Base-by-base conservation (phyloP, 2,797 vertebrate genomes). In the Stomatorhinus walkeri region DNA sequence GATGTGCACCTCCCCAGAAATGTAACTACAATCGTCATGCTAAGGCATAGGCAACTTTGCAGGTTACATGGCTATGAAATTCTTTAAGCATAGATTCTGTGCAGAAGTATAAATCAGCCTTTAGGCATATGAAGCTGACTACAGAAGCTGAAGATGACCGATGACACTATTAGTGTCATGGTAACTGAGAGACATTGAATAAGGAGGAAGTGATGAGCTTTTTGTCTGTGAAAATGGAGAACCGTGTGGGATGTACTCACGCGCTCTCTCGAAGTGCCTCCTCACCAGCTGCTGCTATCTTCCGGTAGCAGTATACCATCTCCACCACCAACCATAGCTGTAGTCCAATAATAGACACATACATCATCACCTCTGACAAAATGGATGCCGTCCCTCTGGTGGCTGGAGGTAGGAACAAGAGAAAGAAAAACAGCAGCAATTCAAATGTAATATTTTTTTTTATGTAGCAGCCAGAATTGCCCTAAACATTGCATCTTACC, bases 241-340 rank as follows among this genome's bases (percentile, higher is more conserved):
- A 79, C 7, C 4, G 8, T 14, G 59, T 16, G 10, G 56, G 9
- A 2, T 3, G 52, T 48, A 96, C 97, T 97, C 93, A 98, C 97
- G 96, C 95, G 88, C 96, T 98, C 93, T 98, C 97, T 89, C 97
- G 96, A 0, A 97, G 93, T 0, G 96, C 96, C 0, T 97, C 96
- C 90, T 98, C 97, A 0, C 97, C 96, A 0, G 97, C 97, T 0
- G 96, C 96, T 0, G 97, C 92, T 0, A 98, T 97, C 94, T 98
- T 98, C 91, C 95, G 95, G 92, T 98, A 98, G 92, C 97, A 98
- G 93, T 98, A 98, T 19, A 98, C 94, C 97, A 98, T 98, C 95
- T 98, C 97, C 0, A 96, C 96, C 91, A 97, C 92, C 14, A 98
- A 95, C 97, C 97, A 98, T 24, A 98, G 91, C 87, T 98, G 98